Evolutionary conservation across 92 coral and sea anemone species (phyloP).

Genomic region (Desmophyllum pertusum): DNA sequence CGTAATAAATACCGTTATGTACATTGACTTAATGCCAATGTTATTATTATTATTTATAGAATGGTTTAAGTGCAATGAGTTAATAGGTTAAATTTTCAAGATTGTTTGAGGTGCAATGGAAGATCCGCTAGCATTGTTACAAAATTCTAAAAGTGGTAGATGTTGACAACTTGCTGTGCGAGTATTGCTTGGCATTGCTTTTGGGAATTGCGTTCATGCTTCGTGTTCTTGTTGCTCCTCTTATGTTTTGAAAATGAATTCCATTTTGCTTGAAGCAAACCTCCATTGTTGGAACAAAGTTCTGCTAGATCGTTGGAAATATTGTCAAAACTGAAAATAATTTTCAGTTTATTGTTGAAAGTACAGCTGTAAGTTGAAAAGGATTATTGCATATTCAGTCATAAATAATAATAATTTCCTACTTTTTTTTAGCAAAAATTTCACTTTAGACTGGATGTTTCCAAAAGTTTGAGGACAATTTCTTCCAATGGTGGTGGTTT

Average conservation of each 20-base stretch:
- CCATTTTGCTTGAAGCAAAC: conserved; percentile 1
- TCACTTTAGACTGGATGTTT: not conserved
- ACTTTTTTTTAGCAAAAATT: no score
- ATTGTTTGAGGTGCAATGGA: not conserved
- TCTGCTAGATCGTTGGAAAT: not conserved
- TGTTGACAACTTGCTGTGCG: conserved; percentile 37
- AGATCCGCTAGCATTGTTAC: not conserved
- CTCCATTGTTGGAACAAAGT: not conserved
- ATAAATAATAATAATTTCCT: no score
- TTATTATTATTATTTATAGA: conserved; percentile 39
- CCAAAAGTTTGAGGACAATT: not conserved
- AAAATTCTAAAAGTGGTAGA: not conserved
- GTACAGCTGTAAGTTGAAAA: not conserved
- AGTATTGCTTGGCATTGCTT: conserved; percentile 1
- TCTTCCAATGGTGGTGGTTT: not conserved
- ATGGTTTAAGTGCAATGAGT: conserved; percentile 27
- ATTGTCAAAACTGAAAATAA: not conserved
- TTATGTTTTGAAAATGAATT: conserved; percentile 10
- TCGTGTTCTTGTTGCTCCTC: not conserved
- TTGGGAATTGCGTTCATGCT: not conserved
- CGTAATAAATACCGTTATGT: not conserved
- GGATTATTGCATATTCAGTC: not conserved
- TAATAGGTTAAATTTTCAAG: conserved; percentile 21
- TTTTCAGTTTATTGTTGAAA: no score
- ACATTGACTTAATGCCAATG: conserved; percentile 7